These are phyloP conservation scores for Australoheros facetus DNA, from an alignment of 2,797 vertebrate species.

Conservation along the genomic window DNA sequence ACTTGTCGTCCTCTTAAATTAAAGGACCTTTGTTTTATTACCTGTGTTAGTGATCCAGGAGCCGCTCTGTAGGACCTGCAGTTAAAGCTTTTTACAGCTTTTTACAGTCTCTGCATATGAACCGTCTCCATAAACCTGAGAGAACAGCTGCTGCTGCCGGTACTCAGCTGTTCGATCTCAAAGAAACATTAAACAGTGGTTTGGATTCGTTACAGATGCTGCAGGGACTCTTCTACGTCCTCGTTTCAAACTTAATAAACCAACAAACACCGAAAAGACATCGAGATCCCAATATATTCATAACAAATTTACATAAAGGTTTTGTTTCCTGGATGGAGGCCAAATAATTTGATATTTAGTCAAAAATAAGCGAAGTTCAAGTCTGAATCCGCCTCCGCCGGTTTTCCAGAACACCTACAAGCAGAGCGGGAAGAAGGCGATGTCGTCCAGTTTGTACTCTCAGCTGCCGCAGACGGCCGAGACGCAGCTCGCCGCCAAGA, in stretches of 20 bases:
- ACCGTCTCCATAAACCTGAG: background rate
- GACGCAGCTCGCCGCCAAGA: slow-evolving; percentile 70
- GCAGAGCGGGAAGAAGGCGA: slow-evolving; percentile 48
- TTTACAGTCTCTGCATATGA: background rate
- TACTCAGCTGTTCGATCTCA: background rate
- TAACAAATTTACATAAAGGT: background rate
- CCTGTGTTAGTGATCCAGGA: background rate
- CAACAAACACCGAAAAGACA: background rate
- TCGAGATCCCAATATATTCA: background rate
- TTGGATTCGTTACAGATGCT: background rate
- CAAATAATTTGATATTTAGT: background rate
- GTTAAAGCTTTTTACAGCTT: background rate
- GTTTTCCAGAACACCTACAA: slow-evolving; percentile 63
- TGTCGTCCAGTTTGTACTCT: slow-evolving; percentile 67
- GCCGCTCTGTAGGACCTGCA: background rate
- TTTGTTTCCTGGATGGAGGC: too few relatives aligned
- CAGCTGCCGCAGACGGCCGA: slow-evolving; percentile 74
- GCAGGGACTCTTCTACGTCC: background rate
- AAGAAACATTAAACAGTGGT: background rate
- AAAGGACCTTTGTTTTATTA: background rate
- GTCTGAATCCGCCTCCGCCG: background rate
- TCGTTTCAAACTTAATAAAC: background rate
- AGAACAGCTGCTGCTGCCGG: background rate
- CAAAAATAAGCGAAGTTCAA: background rate
- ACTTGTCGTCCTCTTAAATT: fast-evolving